These are phyloP conservation scores for Callosobruchus maculatus DNA, from an alignment of 2,888 invertebrate genomes.

Conservation along the genomic window DNA sequence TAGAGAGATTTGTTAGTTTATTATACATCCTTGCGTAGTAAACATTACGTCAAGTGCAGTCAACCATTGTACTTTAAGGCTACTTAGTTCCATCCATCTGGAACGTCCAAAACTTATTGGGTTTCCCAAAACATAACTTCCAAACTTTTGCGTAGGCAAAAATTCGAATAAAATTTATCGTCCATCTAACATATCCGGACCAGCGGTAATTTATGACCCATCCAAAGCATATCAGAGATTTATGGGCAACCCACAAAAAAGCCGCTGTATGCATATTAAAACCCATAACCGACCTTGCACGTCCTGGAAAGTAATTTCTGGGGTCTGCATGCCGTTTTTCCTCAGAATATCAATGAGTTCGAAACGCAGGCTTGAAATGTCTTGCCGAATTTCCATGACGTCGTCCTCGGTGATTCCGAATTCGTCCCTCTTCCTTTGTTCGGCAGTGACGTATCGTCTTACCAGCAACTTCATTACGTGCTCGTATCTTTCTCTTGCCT, in stretches of 20 bases:
- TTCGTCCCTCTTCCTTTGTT: constrained; percentile 84
- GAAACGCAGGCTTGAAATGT: constrained; percentile 90
- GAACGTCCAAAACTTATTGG: background rate
- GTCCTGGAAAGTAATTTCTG: constrained; percentile 65
- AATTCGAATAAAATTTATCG: background rate
- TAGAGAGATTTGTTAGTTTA: no score
- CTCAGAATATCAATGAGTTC: constrained; percentile 89
- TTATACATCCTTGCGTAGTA: no score
- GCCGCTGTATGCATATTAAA: background rate
- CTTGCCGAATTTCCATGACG: constrained; percentile 96
- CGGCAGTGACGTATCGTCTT: constrained; percentile 77
- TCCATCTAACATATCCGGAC: background rate
- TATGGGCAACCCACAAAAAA: background rate
- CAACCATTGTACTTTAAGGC: no score
- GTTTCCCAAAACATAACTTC: background rate
- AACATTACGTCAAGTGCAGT: no score
- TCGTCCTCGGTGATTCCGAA: constrained; percentile 95
- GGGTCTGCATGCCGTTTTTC: constrained; percentile 85
- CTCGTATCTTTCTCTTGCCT: constrained; percentile 70
- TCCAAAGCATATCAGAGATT: background rate
- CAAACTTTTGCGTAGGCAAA: background rate
- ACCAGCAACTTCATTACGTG: constrained; percentile 84
- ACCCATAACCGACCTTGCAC: constrained; percentile 52
- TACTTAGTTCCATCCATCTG: no score
- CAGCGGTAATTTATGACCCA: background rate